Percentiles rank a stretch among this genome's conserved stretches.
These are phyloP conservation scores for Kryphioiulus occultus DNA, from an alignment of 2,888 invertebrate genomes.

Conservation along the genomic window DNA sequence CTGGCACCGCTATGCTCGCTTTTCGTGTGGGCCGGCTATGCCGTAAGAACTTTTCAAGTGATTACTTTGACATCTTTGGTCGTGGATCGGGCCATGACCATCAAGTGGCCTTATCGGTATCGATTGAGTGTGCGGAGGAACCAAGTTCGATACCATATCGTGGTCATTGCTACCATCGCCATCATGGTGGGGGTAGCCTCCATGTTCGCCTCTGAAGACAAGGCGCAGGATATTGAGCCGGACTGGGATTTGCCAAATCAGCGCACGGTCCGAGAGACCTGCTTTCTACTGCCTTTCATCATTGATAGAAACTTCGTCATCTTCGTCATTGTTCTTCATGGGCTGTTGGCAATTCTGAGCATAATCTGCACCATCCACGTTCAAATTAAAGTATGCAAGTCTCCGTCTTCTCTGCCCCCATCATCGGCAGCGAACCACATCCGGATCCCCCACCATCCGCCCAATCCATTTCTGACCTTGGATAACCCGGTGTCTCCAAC, in stretches of 20 bases:
- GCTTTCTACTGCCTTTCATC: constrained; percentile 65
- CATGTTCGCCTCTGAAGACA: constrained; percentile 62
- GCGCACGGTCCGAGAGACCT: constrained; percentile 59
- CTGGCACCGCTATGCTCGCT: constrained; percentile 61
- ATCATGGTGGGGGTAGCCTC: constrained; percentile 68
- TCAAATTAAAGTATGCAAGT: constrained; percentile 55
- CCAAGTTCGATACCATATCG: constrained; percentile 65
- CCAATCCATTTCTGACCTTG: constrained; percentile 57
- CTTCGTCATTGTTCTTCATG: constrained; percentile 67
- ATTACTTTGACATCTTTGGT: constrained; percentile 66
- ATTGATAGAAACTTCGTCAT: constrained; percentile 66
- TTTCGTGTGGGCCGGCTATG: constrained; percentile 66
- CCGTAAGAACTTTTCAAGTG: constrained; percentile 67
- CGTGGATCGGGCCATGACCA: constrained; percentile 64
- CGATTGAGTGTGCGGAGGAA: constrained; percentile 61
- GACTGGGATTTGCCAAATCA: neutral
- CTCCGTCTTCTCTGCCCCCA: constrained; percentile 55
- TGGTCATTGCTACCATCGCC: constrained; percentile 66
- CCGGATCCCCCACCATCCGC: constrained; percentile 56
- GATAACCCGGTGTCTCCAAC: constrained; percentile 55
- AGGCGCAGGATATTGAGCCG: neutral
- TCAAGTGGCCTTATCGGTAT: constrained; percentile 60
- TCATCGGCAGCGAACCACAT: constrained; percentile 57
- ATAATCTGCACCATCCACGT: constrained; percentile 64
- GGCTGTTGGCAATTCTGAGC: constrained; percentile 65